Base-by-base conservation (phyloP, 1,140 invertebrate genomes). In the Anadara kagoshimensis region DNA sequence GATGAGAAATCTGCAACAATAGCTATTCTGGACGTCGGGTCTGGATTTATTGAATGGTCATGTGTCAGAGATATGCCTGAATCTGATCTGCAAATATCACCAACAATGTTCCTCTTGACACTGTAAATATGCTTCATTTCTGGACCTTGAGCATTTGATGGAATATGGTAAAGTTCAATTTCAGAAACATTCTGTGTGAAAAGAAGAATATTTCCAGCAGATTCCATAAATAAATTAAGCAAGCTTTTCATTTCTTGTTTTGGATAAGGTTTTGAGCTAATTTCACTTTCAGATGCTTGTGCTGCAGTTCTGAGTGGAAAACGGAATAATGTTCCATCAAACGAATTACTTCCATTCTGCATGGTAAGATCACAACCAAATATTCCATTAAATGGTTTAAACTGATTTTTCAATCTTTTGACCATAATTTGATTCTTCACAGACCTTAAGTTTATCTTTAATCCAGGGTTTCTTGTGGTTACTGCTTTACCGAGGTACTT, bases 111-210 rank as follows among this genome's bases (percentile, higher is more conserved):
- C 24, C 47, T 29, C 8, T 18, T 29, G 36, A 64, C 26, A 36
- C 49, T 64, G 24, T 64, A 53, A 20, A 64, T 10, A 7, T 51
- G 62, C 7, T 5, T 20, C n/a, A 29, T 49, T 11, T 41, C 10
- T 12, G 62, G 45, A 62, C 45, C 20, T 0, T n/a, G 22, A 36
- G 44, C 47, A 51, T n/a, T 41, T 51, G 22, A 20, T 18, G 45
- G 47, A 5, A 72, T 58, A 72, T 84, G 79, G 73, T 81, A 82
- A 56, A 88, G 67, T 53, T 79, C 65, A 29, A 89, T 65, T 54
- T 67, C 63, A 20, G 59, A 64, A 7, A 89, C 83, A 65, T 85
- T 86, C 68, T 88, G 87, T 1, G 85, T 85, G 71, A 88, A 88
- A 14, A 87, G 73, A 4, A 88, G 73, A 7, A 86, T 44, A 58